Evolutionary conservation across 2,888 invertebrate species (phyloP).

Genomic region (Trachelus tabidus): DNA sequence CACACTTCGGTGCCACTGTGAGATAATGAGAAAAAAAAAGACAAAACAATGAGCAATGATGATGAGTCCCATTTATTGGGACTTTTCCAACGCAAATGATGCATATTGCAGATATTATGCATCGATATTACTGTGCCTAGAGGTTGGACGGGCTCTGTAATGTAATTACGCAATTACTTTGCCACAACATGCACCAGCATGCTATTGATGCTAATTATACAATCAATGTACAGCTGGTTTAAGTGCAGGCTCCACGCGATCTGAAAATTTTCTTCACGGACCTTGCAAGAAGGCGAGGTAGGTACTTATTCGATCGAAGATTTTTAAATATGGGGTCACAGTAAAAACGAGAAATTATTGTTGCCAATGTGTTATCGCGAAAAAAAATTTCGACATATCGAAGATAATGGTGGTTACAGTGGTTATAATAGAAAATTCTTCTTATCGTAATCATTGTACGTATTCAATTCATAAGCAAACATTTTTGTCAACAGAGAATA

Average conservation of each 20-base stretch:
- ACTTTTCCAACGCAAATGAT: background rate
- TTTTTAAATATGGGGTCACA: background rate
- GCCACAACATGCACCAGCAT: conserved; percentile 29
- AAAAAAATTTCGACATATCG: background rate
- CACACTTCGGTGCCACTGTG: background rate
- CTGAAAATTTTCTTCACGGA: background rate
- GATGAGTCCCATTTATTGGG: background rate
- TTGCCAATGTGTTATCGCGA: background rate
- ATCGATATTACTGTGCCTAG: conserved; percentile 1
- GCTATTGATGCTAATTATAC: conserved; percentile 38
- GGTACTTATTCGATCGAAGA: background rate
- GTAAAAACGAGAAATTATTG: background rate
- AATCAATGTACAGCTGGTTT: conserved; percentile 24
- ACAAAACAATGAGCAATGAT: background rate
- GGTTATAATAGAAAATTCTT: background rate
- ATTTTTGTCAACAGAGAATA: background rate
- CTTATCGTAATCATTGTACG: background rate
- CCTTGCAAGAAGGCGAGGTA: background rate
- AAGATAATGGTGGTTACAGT: background rate
- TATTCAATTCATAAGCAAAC: background rate
- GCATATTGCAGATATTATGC: background rate
- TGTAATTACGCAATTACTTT: conserved; percentile 43
- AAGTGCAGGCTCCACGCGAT: conserved; percentile 17
- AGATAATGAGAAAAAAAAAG: background rate
- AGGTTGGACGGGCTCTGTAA: conserved; percentile 25